Base-by-base conservation (phyloP, 2,113 vertebrate genomes). In the Pipa parva region DNA sequence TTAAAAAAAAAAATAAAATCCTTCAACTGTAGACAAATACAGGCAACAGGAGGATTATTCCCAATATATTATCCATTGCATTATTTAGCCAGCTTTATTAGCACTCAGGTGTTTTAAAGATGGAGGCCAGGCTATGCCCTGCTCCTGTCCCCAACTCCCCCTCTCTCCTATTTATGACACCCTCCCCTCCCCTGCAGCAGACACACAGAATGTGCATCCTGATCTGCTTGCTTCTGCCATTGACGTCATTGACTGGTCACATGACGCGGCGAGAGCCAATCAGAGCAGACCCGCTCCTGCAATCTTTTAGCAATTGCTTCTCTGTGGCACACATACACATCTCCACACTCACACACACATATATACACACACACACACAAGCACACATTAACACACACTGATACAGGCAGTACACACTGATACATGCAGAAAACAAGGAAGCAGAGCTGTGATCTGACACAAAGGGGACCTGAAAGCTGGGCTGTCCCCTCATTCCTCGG, bases 241-340 rank as follows among this genome's bases (percentile, higher is more conserved):
- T 91, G 89, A 91, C 89, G 89, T 91, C 89, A 91, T 80, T 78
- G 68, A 58, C 24, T 74, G 64, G 69, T 84, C 89, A 89, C 86
- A 73, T 90, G 89, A 81, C 77, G 78, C 58, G 54, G 75, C 55
- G 4, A 37, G 69, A 77, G 75, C 89, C 88, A 89, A 90, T 88
- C 83, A 62, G 78, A 50, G 49, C 37, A 33, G 59, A 20, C 59
- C 80, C 78, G 73, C 65, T 67, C 28, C 63, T 67, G 71, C 71
- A 72, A 66, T 72, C 71, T 72, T 66, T 66, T 60, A 61, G 74
- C 77, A 75, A 84, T 77, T 63, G 77, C 81, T 81, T 75, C 76
- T 79, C 80, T 76, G 77, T 50, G 18, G 31, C 56, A 27, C 56
- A 52, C 62, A 63, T 48, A 60, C 46, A 52, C 28, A 49, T 13